These are phyloP conservation scores for Drosophila setosimentum DNA, from an alignment of 2,888 invertebrate genomes.

Conservation along the genomic window DNA sequence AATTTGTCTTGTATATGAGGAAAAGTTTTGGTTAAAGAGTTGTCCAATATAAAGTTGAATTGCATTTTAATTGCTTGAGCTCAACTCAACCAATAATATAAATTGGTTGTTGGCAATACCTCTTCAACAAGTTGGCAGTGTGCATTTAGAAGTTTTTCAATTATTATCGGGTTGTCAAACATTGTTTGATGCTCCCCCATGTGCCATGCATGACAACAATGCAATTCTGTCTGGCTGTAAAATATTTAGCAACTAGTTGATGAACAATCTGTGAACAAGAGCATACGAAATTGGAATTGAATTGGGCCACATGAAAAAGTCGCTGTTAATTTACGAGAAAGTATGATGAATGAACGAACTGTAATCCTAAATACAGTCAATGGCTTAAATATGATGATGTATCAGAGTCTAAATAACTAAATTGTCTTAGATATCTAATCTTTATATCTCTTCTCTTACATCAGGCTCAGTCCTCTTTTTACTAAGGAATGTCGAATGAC, in stretches of 20 bases:
- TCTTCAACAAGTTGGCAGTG: conserved; percentile 2
- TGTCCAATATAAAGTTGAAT: neutral
- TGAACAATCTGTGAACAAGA: conserved; percentile 8
- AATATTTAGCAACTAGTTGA: conserved; percentile 1
- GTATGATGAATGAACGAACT: neutral
- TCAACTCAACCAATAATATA: neutral
- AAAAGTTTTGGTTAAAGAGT: neutral
- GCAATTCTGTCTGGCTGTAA: conserved; percentile 7
- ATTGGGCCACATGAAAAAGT: neutral
- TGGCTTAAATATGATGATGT: neutral
- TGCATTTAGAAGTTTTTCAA: conserved; percentile 4
- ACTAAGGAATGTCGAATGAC: conserved; percentile 7
- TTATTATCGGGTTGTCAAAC: conserved; percentile 9
- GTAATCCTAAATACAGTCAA: neutral
- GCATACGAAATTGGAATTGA: conserved; percentile 1
- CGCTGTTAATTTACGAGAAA: neutral
- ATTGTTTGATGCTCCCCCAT: neutral
- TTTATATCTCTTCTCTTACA: neutral
- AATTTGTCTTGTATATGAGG: neutral
- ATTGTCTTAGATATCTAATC: neutral
- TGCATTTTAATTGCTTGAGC: conserved; percentile 3
- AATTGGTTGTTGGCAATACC: neutral
- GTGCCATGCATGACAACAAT: neutral
- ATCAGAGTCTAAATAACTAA: neutral
- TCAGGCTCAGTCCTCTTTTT: neutral